phyloP scores from a whole-genome alignment of 2,888 invertebrate species.

The Trissolcus japonicus region DNA sequence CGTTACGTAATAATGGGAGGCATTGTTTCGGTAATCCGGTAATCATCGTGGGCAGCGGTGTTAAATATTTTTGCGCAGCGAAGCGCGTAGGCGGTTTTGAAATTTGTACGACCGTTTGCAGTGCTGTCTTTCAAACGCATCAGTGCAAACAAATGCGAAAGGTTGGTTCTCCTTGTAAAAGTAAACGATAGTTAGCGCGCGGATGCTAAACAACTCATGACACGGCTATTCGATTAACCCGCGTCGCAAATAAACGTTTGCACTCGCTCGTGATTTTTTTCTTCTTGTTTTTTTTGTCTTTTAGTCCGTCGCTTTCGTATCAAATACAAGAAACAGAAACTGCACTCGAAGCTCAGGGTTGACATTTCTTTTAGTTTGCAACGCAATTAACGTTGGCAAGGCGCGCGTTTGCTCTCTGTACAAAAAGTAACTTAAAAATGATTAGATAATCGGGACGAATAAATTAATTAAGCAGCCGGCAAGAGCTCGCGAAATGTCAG shows the following conservation, averaged over 20 bases:
- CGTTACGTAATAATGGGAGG: constrained; percentile 19
- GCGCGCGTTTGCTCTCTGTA: neutral
- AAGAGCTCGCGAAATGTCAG: constrained; percentile 19
- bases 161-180: constrained; percentile 55
- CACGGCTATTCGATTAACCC: constrained; percentile 71
- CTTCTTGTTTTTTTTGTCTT: constrained; percentile 17
- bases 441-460: constrained; percentile 11
- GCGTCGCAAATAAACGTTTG: constrained; percentile 28
- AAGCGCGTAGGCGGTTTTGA: constrained; percentile 52
- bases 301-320: constrained; percentile 17
- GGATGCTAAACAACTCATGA: constrained; percentile 67
- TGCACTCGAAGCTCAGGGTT: constrained; percentile 9
- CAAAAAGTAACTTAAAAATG: neutral
- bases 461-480: constrained; percentile 11
- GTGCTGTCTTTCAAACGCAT: constrained; percentile 55
- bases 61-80: constrained; percentile 32
- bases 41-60: constrained; percentile 45
- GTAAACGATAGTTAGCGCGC: constrained; percentile 64
- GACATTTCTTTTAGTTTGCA: constrained; percentile 41
- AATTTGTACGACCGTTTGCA: constrained; percentile 45
- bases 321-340: constrained; percentile 40
- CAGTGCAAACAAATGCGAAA: constrained; percentile 55
- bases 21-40: constrained; percentile 40
- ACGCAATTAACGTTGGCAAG: no score
- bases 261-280: constrained; percentile 17